Conservation (phyloP, 2,113 vertebrate species). For the Dicaeum eximium region DNA sequence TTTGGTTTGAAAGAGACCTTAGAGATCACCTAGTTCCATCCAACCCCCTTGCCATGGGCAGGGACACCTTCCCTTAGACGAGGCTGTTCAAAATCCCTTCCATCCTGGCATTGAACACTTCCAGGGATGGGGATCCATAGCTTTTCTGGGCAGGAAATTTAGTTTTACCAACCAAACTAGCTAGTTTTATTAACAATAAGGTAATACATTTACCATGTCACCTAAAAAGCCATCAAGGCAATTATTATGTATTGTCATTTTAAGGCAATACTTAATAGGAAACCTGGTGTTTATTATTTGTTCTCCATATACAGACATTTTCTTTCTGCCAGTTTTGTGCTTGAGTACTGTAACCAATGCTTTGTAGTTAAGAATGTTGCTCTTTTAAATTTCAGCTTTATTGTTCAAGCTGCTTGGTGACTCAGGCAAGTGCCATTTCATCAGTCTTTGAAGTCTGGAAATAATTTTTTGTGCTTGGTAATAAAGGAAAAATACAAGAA, state of each 20-base stretch:
- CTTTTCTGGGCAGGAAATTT: neutral
- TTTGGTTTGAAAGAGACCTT: neutral
- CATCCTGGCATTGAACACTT: neutral
- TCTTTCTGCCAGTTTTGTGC: neutral
- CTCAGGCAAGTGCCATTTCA: neutral
- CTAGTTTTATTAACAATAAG: neutral
- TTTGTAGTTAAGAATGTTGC: neutral
- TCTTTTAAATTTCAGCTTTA: neutral
- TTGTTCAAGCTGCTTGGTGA: neutral
- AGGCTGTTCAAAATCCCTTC: neutral
- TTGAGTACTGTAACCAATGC: neutral
- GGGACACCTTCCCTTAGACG: neutral
- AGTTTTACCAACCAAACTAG: neutral
- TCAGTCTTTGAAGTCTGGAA: neutral
- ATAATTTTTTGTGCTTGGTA: neutral
- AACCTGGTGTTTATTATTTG: neutral
- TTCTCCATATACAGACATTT: neutral
- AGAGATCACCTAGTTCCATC: neutral
- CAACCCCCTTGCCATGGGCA: neutral
- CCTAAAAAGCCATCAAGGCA: neutral
- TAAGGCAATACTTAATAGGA: neutral
- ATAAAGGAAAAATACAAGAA: neutral
- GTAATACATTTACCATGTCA: neutral
- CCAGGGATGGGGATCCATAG: neutral
- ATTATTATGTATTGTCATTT: neutral